phyloP scores from a whole-genome alignment of 2,113 vertebrate genomes.

The Ovis canadensis region DNA sequence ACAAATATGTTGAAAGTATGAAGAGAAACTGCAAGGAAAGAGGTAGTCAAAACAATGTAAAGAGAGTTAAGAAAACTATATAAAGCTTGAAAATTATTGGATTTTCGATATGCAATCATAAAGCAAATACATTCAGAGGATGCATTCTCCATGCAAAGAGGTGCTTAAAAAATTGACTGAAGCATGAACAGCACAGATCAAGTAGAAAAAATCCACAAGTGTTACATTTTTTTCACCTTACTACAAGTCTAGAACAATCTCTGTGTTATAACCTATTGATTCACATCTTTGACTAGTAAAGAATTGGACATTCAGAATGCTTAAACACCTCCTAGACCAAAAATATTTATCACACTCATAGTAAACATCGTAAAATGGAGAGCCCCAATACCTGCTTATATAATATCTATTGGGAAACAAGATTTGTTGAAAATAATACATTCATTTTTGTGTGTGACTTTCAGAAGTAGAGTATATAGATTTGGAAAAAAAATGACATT shows the following conservation, averaged over 20 bases:
- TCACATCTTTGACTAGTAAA: constrained; percentile 11
- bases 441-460: neutral
- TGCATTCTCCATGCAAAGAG: neutral
- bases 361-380: neutral
- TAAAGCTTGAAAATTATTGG: neutral
- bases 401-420: constrained; percentile 1
- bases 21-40: neutral
- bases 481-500: neutral
- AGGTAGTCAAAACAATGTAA: neutral
- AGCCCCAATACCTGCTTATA: neutral
- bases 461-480: constrained; percentile 15
- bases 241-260: neutral
- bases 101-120: neutral
- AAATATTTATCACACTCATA: constrained; percentile 37
- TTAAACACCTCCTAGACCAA: constrained; percentile 34
- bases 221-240: neutral
- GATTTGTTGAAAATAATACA: constrained; percentile 43
- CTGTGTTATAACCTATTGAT: neutral
- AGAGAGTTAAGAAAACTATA: neutral
- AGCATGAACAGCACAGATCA: neutral
- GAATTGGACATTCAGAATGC: neutral
- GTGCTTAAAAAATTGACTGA: neutral
- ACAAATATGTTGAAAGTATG: neutral
- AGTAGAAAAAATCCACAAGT: neutral
- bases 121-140: neutral